A percentile compares a stretch with the other conserved stretches of the same genome.
Conservation (phyloP, 2,888 invertebrate species). For the Eilema caniola region DNA sequence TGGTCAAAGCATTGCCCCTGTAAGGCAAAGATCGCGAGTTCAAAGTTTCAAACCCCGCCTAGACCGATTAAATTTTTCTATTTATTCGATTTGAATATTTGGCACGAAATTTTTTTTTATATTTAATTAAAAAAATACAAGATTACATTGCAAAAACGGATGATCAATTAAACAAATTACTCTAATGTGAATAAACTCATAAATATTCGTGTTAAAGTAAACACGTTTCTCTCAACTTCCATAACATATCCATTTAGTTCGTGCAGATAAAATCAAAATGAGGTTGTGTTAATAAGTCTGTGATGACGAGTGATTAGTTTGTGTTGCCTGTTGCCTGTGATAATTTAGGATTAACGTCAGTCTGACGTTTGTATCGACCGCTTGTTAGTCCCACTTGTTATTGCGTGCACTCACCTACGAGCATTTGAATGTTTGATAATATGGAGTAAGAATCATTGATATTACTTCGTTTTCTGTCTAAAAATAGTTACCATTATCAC, state of each 20-base stretch:
- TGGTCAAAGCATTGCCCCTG: too few relatives aligned
- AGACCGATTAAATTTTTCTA: too few relatives aligned
- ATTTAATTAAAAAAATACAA: background rate
- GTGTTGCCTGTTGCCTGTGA: slow-evolving; percentile 58
- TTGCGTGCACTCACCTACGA: slow-evolving; percentile 72
- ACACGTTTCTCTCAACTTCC: slow-evolving; percentile 10
- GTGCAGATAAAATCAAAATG: slow-evolving; percentile 38
- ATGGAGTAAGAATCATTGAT: slow-evolving; percentile 53
- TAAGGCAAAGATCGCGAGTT: too few relatives aligned
- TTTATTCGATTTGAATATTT: too few relatives aligned
- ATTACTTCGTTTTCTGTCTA: background rate
- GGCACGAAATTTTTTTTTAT: too few relatives aligned
- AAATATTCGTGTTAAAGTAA: slow-evolving; percentile 1
- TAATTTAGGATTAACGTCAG: slow-evolving; percentile 82
- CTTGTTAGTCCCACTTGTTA: slow-evolving; percentile 85
- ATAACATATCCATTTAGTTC: slow-evolving; percentile 42
- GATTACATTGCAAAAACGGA: background rate
- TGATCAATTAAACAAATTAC: slow-evolving; percentile 1
- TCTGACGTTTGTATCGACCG: slow-evolving; percentile 70
- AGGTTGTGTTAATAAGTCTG: slow-evolving; percentile 24
- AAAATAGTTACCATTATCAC: background rate
- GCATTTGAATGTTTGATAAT: slow-evolving; percentile 58
- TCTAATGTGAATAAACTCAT: background rate
- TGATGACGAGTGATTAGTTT: slow-evolving; percentile 75
- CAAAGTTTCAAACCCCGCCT: too few relatives aligned